A percentile compares a stretch with the other conserved stretches of the same genome.
phyloP scores from a whole-genome alignment of 2,888 invertebrate genomes.

The Rhaphigaster nebulosa region DNA sequence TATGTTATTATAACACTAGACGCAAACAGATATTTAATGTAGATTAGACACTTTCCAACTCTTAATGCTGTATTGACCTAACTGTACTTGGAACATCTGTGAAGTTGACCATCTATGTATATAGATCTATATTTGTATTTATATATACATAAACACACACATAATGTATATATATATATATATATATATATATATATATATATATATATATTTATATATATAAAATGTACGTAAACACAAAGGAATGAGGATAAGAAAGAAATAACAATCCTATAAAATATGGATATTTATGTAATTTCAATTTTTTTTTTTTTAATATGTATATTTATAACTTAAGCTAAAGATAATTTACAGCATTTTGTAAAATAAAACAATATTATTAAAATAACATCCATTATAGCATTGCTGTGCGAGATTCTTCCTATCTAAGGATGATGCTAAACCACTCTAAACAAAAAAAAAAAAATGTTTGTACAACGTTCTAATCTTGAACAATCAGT shows the following conservation, averaged over 20 bases:
- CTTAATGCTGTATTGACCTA: too few species aligned
- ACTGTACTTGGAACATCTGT: too few species aligned
- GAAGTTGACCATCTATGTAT: too few species aligned
- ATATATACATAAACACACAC: too few species aligned
- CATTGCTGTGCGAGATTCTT: conserved; percentile 3
- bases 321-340: conserved; percentile 40
- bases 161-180: too few species aligned
- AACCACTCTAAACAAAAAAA: neutral
- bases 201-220: too few species aligned
- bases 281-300: neutral
- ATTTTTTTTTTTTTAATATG: neutral
- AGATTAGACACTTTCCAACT: too few species aligned
- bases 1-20: too few species aligned
- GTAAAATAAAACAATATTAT: neutral
- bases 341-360: conserved; percentile 23
- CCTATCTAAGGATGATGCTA: conserved; percentile 7
- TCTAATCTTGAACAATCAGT: neutral
- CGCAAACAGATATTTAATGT: too few species aligned
- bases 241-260: neutral
- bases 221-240: too few species aligned
- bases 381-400: neutral
- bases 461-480: neutral
- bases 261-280: conserved; percentile 6
- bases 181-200: too few species aligned
- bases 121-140: too few species aligned